Percentiles rank a stretch among this genome's conserved stretches.
These are phyloP conservation scores for Acrobasis repandana DNA, from an alignment of 2,888 invertebrate genomes.

Conservation along the genomic window DNA sequence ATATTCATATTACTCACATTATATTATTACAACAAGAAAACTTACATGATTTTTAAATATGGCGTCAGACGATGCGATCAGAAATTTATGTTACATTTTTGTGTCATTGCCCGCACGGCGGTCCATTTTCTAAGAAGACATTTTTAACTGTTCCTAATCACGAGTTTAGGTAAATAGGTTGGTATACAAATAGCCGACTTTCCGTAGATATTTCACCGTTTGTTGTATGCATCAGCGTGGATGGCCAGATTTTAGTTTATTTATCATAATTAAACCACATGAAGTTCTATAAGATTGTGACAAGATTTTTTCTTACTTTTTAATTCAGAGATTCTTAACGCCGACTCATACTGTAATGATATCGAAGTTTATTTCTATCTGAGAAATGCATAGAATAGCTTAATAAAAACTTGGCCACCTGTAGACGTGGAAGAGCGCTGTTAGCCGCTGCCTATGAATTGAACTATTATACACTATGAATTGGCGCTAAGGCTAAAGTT, in stretches of 20 bases:
- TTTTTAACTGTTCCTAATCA: conserved; percentile 55
- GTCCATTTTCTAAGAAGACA: conserved; percentile 42
- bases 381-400: no score
- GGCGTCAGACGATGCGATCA: neutral
- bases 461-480: no score
- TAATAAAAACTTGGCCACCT: no score
- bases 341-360: no score
- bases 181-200: conserved; percentile 42
- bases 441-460: no score
- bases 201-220: neutral
- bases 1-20: neutral
- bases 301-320: no score
- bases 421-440: no score
- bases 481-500: no score
- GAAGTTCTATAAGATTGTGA: no score
- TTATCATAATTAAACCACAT: no score
- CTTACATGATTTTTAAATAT: neutral
- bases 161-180: conserved; percentile 51
- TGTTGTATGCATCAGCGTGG: neutral
- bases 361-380: no score
- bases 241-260: neutral
- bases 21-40: neutral
- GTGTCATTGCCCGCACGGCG: conserved; percentile 56
- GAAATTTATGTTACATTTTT: conserved; percentile 14
- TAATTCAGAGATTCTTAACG: no score